A percentile compares a stretch with the other conserved stretches of the same genome.
phyloP scores from a whole-genome alignment of 1,140 invertebrate species.

The Atta cephalotes region DNA sequence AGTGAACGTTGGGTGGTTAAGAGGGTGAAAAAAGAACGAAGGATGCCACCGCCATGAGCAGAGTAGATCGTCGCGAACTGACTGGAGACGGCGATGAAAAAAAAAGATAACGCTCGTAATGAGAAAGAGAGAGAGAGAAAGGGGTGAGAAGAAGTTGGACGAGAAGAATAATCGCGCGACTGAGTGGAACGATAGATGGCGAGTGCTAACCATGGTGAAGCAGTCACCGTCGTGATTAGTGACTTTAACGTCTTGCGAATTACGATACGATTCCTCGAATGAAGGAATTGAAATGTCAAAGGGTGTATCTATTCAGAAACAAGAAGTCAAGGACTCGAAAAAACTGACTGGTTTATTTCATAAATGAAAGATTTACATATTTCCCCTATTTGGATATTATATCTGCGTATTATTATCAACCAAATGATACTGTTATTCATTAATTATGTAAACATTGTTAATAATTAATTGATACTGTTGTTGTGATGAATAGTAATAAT shows the following conservation, averaged over 20 bases:
- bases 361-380: not conserved
- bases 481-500: not conserved
- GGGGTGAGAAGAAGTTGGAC: not conserved
- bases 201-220: conserved; percentile 29
- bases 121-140: conserved; percentile 45
- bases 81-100: conserved; percentile 31
- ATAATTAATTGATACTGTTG: not conserved
- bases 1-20: conserved; percentile 47
- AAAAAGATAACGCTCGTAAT: conserved; percentile 43
- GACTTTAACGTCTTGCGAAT: conserved; percentile 29
- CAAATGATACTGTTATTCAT: not conserved
- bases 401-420: not conserved
- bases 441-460: not conserved
- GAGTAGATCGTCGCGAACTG: conserved; percentile 66
- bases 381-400: not conserved
- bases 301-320: not conserved
- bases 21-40: conserved; percentile 63
- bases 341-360: not conserved
- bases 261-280: not conserved
- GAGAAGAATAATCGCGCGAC: conserved; percentile 78
- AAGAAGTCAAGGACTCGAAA: not conserved
- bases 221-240: conserved; percentile 71
- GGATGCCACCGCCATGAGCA: conserved; percentile 53
- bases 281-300: not conserved
- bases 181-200: conserved; percentile 74